Conservation (phyloP, 2,888 invertebrate species). For the Argyresthia albistria region DNA sequence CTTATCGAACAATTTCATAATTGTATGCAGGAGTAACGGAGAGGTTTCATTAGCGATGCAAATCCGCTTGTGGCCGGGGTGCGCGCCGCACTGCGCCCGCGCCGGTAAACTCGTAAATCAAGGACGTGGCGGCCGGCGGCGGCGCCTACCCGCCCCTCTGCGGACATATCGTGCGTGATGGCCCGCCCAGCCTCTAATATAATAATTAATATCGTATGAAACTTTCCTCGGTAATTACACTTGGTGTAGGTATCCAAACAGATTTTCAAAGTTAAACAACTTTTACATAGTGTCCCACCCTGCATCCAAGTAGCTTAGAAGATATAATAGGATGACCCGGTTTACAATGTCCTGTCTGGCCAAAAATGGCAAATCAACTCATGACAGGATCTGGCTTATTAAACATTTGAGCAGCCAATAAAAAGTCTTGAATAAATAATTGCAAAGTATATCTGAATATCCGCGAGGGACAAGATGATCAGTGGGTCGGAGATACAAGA, state of each 20-base stretch:
- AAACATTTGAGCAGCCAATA: neutral
- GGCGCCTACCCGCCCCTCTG: neutral
- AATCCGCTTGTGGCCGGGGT: slow-evolving; percentile 6
- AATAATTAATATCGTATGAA: slow-evolving; percentile 1
- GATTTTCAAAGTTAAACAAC: too few relatives aligned
- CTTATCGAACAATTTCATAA: neutral
- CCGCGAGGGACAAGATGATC: neutral
- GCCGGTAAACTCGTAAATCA: slow-evolving; percentile 1
- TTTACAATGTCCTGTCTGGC: too few relatives aligned
- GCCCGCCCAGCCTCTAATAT: slow-evolving; percentile 4
- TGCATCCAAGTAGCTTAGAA: too few relatives aligned
- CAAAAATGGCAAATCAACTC: neutral
- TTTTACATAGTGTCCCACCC: too few relatives aligned
- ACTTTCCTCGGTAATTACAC: neutral
- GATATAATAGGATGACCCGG: too few relatives aligned
- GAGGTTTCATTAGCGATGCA: slow-evolving; percentile 11
- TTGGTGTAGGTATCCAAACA: too few relatives aligned
- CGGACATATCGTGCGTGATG: neutral
- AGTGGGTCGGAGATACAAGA: neutral
- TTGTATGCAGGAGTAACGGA: neutral
- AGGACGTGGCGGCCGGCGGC: slow-evolving; percentile 5
- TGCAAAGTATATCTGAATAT: neutral
- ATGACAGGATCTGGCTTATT: neutral
- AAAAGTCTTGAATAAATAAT: neutral
- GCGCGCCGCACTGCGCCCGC: neutral